Evolutionary conservation across 2,113 vertebrate species (phyloP), one percentile per base, ranked within the genome.

Genomic region (Dasyornis broadbenti): DNA sequence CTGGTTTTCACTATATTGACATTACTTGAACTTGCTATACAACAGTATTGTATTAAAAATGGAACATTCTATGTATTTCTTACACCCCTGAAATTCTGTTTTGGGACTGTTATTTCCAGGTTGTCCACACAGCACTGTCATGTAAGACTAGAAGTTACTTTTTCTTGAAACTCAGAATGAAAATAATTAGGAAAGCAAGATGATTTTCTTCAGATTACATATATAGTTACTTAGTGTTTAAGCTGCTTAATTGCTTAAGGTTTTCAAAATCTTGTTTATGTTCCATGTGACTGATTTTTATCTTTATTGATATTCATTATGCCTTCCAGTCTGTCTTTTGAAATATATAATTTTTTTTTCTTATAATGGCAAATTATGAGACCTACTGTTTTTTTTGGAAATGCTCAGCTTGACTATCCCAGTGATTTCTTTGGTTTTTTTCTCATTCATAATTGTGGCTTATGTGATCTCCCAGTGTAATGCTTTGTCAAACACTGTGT

Each of bases 71-170:
- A 0, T 54, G 2, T 82, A 22, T 76, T 79, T 88, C 39, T 54
- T 64, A 66, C 2, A 37, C 12, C 50, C 89, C 7, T 53, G n/a
- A 82, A 59, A 33, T 70, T 75, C 14, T 31, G 6, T 53, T 66
- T 56, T 81, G 42, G 31, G 88, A 44, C 11, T 65, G 11, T 60
- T 24, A 4, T 90, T 90, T 79, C n/a, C n/a, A 75, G 26, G 28
- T 78, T 66, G 45, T 84, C 50, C 42, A 49, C 17, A 28, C 22
- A 82, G 5, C 0, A 0, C 47, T 54, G 7, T 64, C 0, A 0
- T 44, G 5, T 60, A 60, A 63, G n/a, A 24, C 13, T 85, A n/a
- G 56, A 66, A 78, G 14, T 90, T 69, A 76, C 7, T 66, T 83
- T 75, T 83, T 37, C n/a, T 57, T 45, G 35, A 60, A 56, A 33